Base-by-base conservation (phyloP, 2,797 vertebrate species). In the Galago senegalensis region DNA sequence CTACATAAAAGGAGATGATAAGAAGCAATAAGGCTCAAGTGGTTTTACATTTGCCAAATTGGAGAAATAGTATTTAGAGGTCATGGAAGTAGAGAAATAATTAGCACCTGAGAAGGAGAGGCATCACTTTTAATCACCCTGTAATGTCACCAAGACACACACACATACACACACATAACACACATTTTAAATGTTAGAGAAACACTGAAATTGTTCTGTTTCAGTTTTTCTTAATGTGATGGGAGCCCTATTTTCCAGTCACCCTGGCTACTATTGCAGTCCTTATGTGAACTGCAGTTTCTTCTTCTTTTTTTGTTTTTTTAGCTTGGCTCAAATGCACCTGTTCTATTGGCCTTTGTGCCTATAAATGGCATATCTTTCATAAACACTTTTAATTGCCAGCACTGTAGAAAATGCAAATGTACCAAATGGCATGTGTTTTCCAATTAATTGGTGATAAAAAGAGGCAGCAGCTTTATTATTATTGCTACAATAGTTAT, bases 331-430 rank as follows among this genome's bases (percentile, higher is more conserved):
- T 93, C 60, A 85, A 93, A 29, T 70, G 70, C 87, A 93, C 82
- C 75, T 94, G 75, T 97, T 97, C 87, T 69, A 53, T 92, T 77
- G 93, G 95, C 87, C 95, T 97, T 95, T 97, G 60, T 92, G 76
- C 87, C 85, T 83, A 12, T 94, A 92, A 97, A 85, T 88, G 43
- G 72, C 49, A 76, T 73, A 76, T 81, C 88, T 93, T 97, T 97
- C 77, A 67, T 58, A 97, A 96, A 88, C 49, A 81, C 43, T 79
- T 92, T 91, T 58, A 46, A 27, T 92, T 92, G 79, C 95, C 95
- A 95, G 85, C 69, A 84, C 65, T 94, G 87, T 85, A 93, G 67
- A 58, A 96, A 95, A 93, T 96, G 89, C 83, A 97, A 97, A 97
- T 96, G 69, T 4, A 86, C 75, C 86, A 90, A 49, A 94, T 87